Percentiles rank a stretch among this genome's conserved stretches.
phyloP scores from a whole-genome alignment of 1,140 invertebrate genomes.

The Brachionus rubens region DNA sequence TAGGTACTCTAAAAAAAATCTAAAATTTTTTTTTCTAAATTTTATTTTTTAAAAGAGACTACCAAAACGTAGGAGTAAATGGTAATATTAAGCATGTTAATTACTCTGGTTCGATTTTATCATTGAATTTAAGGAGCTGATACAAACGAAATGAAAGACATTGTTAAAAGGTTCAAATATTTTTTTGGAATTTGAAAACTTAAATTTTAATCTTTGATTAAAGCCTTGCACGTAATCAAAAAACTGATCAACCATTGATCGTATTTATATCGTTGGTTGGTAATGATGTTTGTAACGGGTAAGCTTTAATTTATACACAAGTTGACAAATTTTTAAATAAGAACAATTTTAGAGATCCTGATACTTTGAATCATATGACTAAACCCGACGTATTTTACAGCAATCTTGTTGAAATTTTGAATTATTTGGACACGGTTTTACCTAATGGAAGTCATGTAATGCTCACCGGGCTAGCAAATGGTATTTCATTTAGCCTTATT shows the following conservation, averaged over 20 bases:
- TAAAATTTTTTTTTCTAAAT: not conserved
- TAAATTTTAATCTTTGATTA: too few species aligned
- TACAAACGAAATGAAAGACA: constrained; percentile 52
- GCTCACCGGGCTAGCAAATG: constrained; percentile 61
- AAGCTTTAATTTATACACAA: too few species aligned
- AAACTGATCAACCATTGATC: constrained; percentile 59
- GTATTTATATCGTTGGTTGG: constrained; percentile 62
- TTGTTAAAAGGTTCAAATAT: too few species aligned
- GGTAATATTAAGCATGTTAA: constrained; percentile 52
- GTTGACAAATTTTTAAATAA: not conserved
- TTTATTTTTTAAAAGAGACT: constrained; percentile 55
- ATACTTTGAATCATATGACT: constrained; percentile 60
- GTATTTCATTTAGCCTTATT: constrained; percentile 46
- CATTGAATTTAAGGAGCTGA: constrained; percentile 50
- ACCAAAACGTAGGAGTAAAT: constrained; percentile 63
- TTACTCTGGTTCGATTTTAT: constrained; percentile 48
- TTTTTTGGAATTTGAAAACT: too few species aligned
- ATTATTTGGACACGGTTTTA: constrained; percentile 55
- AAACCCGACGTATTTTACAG: constrained; percentile 56
- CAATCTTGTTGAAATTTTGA: constrained; percentile 56
- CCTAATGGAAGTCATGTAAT: constrained; percentile 61
- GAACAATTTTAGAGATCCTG: constrained; percentile 50
- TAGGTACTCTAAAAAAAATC: constrained; percentile 39
- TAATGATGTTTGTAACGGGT: constrained; percentile 64
- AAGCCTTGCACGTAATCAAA: not conserved